These are phyloP conservation scores for Eulemur rufifrons DNA, from an alignment of 2,113 vertebrate genomes.

Conservation along the genomic window DNA sequence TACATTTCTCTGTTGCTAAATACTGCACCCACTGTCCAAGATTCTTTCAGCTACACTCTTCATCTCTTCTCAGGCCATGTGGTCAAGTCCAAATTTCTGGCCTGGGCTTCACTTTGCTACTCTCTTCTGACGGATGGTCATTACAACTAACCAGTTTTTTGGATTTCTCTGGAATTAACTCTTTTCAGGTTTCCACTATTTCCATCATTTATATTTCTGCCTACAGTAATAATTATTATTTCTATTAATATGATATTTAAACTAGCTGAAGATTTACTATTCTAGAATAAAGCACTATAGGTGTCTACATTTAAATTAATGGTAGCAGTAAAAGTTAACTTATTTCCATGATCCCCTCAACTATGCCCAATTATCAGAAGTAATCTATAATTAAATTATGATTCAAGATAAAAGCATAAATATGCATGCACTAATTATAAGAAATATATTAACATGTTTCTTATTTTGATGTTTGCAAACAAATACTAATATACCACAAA, in stretches of 20 bases:
- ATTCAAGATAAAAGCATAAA: conserved; percentile 17
- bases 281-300: background rate
- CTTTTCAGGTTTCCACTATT: background rate
- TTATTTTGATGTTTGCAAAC: background rate
- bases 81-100: background rate
- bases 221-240: background rate
- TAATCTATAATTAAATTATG: conserved; percentile 2
- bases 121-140: conserved; percentile 52
- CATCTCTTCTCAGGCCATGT: background rate
- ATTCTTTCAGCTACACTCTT: background rate
- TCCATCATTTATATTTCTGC: background rate
- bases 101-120: conserved; percentile 57
- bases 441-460: background rate
- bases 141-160: background rate
- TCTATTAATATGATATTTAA: background rate
- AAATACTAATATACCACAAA: background rate
- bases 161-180: background rate
- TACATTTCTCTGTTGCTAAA: background rate
- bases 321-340: background rate
- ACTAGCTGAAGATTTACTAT: background rate
- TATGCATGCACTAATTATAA: background rate
- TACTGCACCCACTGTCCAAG: background rate
- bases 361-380: background rate
- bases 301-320: background rate
- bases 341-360: background rate